Evolutionary conservation across 2,113 vertebrate genomes (phyloP).

Genomic region (Trichechus manatus): DNA sequence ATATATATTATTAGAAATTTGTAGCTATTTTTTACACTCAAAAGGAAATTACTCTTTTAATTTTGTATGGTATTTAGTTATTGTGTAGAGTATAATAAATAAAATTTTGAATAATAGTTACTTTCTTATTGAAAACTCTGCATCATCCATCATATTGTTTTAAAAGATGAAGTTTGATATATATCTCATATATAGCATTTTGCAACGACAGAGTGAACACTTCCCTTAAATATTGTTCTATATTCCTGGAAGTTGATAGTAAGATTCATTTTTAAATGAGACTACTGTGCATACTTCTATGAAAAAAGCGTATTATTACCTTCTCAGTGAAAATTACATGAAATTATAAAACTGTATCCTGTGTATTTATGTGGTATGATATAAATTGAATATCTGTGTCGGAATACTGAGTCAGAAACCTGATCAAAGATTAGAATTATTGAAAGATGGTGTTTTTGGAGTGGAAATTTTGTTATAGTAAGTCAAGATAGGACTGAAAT

Average conservation of each 20-base stretch:
- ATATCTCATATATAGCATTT: neutral
- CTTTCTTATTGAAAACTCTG: neutral
- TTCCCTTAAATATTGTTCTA: neutral
- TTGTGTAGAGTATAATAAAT: neutral
- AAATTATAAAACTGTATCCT: slow-evolving; percentile 31
- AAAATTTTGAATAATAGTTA: neutral
- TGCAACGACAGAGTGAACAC: neutral
- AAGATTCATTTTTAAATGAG: slow-evolving; percentile 25
- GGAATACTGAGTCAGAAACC: slow-evolving; percentile 78
- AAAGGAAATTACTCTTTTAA: neutral
- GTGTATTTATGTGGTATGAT: slow-evolving; percentile 20
- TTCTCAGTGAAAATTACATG: slow-evolving; percentile 54
- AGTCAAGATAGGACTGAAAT: slow-evolving; percentile 74
- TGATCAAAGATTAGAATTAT: slow-evolving; percentile 76
- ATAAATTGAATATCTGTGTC: slow-evolving; percentile 55
- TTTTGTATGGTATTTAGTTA: neutral
- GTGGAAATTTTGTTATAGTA: slow-evolving; percentile 79
- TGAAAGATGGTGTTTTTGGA: slow-evolving; percentile 74
- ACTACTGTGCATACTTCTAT: neutral
- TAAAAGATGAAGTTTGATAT: neutral
- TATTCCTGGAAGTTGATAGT: neutral
- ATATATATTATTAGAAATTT: neutral
- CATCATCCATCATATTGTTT: neutral
- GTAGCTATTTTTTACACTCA: neutral
- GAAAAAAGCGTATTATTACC: slow-evolving; percentile 18